Percentiles rank a stretch among this genome's conserved stretches.
These are phyloP conservation scores for Sinotaia quadrata DNA, from an alignment of 2,888 invertebrate species.

Conservation along the genomic window DNA sequence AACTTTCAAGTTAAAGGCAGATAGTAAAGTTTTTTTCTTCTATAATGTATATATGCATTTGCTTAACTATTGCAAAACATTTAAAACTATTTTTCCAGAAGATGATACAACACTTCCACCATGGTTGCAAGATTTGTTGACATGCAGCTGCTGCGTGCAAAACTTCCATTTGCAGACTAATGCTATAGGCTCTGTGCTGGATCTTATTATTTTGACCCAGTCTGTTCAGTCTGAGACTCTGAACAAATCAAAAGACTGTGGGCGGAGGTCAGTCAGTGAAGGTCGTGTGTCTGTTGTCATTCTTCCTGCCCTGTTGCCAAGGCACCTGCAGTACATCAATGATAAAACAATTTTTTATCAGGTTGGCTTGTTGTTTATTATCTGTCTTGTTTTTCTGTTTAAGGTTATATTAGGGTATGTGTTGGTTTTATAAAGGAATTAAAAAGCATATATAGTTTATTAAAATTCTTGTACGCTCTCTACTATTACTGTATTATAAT, in stretches of 20 bases:
- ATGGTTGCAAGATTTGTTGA: conserved; percentile 82
- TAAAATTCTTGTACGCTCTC: too few relatives aligned
- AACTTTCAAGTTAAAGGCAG: too few relatives aligned
- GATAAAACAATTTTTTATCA: conserved; percentile 81
- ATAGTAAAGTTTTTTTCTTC: too few relatives aligned
- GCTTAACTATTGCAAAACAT: too few relatives aligned
- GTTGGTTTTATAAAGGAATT: too few relatives aligned
- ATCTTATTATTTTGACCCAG: conserved; percentile 79
- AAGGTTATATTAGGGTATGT: background rate
- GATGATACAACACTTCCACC: conserved; percentile 71
- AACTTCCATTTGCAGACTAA: conserved; percentile 75
- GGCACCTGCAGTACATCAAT: conserved; percentile 80
- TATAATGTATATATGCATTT: too few relatives aligned
- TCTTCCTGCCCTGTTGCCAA: conserved; percentile 80
- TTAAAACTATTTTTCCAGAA: conserved; percentile 44
- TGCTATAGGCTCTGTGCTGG: conserved; percentile 82
- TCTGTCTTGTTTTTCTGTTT: background rate
- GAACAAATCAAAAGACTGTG: conserved; percentile 39
- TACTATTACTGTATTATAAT: too few relatives aligned
- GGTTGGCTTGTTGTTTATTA: conserved; percentile 58
- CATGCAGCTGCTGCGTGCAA: conserved; percentile 80
- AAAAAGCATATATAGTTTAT: too few relatives aligned
- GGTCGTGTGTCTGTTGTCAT: conserved; percentile 79
- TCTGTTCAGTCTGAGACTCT: conserved; percentile 68
- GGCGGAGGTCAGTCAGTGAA: conserved; percentile 37